Percentiles rank a stretch among this genome's conserved stretches.
These are phyloP conservation scores for Sesia apiformis DNA, from an alignment of 2,888 invertebrate genomes.

Conservation along the genomic window DNA sequence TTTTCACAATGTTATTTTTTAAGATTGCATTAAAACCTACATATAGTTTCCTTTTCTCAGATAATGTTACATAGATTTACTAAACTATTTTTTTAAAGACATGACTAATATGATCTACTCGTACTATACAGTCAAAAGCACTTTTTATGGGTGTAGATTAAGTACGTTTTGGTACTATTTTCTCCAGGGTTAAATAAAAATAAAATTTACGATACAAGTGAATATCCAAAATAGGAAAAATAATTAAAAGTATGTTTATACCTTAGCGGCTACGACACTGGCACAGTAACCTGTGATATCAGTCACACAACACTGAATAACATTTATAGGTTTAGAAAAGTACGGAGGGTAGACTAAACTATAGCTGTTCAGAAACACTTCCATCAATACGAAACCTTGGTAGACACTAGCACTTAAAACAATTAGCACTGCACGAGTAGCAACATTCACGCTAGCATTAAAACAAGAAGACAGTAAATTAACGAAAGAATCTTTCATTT, in stretches of 20 bases:
- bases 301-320: not conserved
- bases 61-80: too few relatives aligned
- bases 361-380: constrained; percentile 54
- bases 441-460: constrained; percentile 33
- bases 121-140: too few relatives aligned
- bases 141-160: too few relatives aligned
- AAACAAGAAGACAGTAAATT: constrained; percentile 31
- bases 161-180: too few relatives aligned
- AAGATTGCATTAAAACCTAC: too few relatives aligned
- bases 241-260: not conserved
- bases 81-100: too few relatives aligned
- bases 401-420: constrained; percentile 49
- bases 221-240: too few relatives aligned
- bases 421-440: constrained; percentile 43
- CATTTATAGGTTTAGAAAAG: constrained; percentile 28
- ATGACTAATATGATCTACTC: too few relatives aligned
- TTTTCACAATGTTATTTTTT: too few relatives aligned
- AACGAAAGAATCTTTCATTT: constrained; percentile 30
- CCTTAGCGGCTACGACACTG: not conserved
- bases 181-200: too few relatives aligned
- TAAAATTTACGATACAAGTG: too few relatives aligned
- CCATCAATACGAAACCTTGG: constrained; percentile 50
- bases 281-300: not conserved
- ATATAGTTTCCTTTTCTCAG: too few relatives aligned
- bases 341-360: constrained; percentile 49